Evolutionary conservation across 2,797 vertebrate genomes (phyloP), one percentile per base, ranked within the genome.

Genomic region (Adrianichthys oophorus): DNA sequence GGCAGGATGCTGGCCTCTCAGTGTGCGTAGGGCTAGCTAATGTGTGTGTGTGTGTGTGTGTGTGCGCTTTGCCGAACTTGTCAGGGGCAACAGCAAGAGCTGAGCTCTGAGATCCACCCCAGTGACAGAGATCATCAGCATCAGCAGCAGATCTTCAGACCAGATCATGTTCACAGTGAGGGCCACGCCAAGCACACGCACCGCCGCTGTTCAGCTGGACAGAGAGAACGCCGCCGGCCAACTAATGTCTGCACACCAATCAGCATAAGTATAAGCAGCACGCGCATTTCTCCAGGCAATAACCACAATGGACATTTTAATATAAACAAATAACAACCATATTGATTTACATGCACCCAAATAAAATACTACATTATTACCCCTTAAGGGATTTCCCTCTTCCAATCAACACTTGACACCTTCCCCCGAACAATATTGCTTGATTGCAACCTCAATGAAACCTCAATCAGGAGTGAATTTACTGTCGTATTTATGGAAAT

Each of bases 51-150:
- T 40, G 43, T 50, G 48, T 7, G 46, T 41, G 19, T 21, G 19
- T 21, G 19, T 21, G 19, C 3, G 19, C 19, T 56, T 76, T 59
- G 53, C 46, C 43, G 37, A 72, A 59, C 68, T 74, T 79, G 78
- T 85, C 82, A 81, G 78, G 26, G 73, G 58, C 62, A 59, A 59
- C 69, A 68, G 76, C 75, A 74, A 72, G 64, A 80, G 70, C 74
- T 65, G 64, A 86, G 87, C 70, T 72, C 74, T 83, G 76, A 88
- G 71, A 86, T 86, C 74, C 77, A 75, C 67, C 72, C 86, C 62
- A 19, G 75, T 90, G 88, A 89, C 90, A 90, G 65, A 86, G 82
- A 86, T 79, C 56, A 86, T 87, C 83, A 87, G 83, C 84, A 78
- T 89, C 84, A 88, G 84, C 74, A 61, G 82, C 71, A 71, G 71